A percentile compares a stretch with the other conserved stretches of the same genome.
phyloP scores from a whole-genome alignment of 2,797 vertebrate genomes.

The Heteromormyrus szaboi region DNA sequence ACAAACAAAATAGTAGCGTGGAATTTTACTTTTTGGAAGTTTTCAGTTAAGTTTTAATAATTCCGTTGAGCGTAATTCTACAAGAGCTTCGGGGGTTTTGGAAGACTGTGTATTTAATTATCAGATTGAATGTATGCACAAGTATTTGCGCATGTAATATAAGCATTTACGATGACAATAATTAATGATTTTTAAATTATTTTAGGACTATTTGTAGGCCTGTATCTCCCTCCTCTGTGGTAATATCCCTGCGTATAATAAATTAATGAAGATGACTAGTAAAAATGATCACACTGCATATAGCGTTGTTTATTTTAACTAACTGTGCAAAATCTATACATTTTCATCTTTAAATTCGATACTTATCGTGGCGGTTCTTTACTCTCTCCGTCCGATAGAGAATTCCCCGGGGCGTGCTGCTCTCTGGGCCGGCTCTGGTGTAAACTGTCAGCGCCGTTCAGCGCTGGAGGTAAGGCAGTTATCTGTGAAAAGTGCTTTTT shows the following conservation, averaged over 20 bases:
- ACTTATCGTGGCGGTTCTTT: background rate
- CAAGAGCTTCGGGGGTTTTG: background rate
- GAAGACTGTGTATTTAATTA: background rate
- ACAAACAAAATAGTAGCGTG: background rate
- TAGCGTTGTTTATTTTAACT: background rate
- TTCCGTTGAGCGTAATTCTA: background rate
- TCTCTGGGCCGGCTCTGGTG: background rate
- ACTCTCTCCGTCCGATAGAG: background rate
- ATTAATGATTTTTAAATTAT: background rate
- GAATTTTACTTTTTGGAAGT: constrained; percentile 9
- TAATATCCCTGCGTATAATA: background rate
- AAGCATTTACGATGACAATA: background rate
- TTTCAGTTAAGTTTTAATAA: background rate
- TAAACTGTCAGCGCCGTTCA: constrained; percentile 2
- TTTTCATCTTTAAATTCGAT: background rate
- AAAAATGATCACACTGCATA: background rate
- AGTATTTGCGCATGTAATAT: background rate
- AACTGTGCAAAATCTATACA: background rate
- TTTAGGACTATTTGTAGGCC: background rate
- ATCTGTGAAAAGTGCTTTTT: background rate
- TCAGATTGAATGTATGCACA: background rate
- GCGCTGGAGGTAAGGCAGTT: constrained; percentile 12
- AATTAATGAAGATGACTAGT: background rate
- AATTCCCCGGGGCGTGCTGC: background rate
- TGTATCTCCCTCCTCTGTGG: background rate